These are phyloP conservation scores for Sphaeramia orbicularis DNA, from an alignment of 2,797 vertebrate genomes.

Conservation along the genomic window DNA sequence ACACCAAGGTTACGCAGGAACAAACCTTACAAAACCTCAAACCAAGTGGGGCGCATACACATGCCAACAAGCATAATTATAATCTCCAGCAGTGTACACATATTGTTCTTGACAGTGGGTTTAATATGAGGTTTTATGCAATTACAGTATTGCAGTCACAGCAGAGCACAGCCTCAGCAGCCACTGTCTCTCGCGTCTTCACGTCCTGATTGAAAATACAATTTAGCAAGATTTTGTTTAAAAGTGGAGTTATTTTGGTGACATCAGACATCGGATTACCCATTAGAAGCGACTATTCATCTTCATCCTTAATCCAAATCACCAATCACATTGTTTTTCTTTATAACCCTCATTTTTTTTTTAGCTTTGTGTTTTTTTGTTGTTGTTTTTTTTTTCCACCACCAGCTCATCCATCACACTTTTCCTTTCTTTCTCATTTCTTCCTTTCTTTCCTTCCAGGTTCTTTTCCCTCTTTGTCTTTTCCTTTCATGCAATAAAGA, in stretches of 20 bases:
- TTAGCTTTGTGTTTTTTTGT: slow-evolving; percentile 7
- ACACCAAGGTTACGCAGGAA: slow-evolving; percentile 62
- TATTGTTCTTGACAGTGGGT: slow-evolving; percentile 34
- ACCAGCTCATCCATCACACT: slow-evolving; percentile 9
- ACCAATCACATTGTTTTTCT: not conserved
- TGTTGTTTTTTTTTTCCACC: slow-evolving; percentile 2
- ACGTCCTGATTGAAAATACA: slow-evolving; percentile 30
- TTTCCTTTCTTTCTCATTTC: not conserved
- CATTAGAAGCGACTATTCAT: slow-evolving; percentile 69
- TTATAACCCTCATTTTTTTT: slow-evolving; percentile 11
- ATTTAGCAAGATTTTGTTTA: slow-evolving; percentile 29
- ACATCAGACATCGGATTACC: slow-evolving; percentile 4
- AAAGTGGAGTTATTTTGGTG: not conserved
- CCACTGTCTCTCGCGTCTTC: slow-evolving; percentile 21
- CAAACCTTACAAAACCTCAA: slow-evolving; percentile 35
- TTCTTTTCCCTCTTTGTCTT: slow-evolving; percentile 1
- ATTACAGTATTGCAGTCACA: slow-evolving; percentile 35
- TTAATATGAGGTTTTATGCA: slow-evolving; percentile 35
- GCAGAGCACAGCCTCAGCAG: slow-evolving; percentile 19
- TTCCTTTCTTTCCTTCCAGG: slow-evolving; percentile 8
- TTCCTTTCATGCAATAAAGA: slow-evolving; percentile 31
- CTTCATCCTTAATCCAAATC: slow-evolving; percentile 34
- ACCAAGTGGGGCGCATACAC: not conserved
- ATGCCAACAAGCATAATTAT: slow-evolving; percentile 31
- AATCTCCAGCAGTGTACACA: slow-evolving; percentile 13